Evolutionary conservation across 1,140 invertebrate genomes (phyloP).

Genomic region (Globodera ellingtonae): DNA sequence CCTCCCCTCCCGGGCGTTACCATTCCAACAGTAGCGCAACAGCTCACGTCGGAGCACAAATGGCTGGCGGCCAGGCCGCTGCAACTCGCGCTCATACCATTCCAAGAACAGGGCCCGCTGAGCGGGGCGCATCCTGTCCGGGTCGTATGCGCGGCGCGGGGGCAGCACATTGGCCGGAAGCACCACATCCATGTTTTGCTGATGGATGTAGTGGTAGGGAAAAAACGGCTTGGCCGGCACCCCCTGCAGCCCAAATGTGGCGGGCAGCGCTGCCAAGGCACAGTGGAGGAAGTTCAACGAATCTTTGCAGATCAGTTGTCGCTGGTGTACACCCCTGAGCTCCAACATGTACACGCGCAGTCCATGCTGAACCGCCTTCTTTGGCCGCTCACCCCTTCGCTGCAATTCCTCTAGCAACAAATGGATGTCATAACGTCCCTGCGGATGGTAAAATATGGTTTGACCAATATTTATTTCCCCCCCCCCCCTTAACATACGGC

Average conservation of each 20-base stretch:
- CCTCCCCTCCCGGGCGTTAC: neutral
- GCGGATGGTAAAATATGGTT: too few species aligned
- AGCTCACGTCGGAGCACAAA: constrained; percentile 14
- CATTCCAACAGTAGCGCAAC: neutral
- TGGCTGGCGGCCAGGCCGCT: neutral
- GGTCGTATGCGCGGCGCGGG: neutral
- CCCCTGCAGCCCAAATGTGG: constrained; percentile 7
- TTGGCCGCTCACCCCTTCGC: neutral
- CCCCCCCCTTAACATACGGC: neutral
- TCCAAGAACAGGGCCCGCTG: neutral
- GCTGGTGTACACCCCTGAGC: neutral
- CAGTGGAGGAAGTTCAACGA: constrained; percentile 20
- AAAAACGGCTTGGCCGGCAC: constrained; percentile 14
- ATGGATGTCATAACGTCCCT: neutral
- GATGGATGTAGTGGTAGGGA: neutral
- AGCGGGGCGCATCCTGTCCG: neutral
- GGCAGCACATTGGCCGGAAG: neutral
- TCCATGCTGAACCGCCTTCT: neutral
- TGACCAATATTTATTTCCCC: too few species aligned
- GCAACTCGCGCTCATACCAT: neutral
- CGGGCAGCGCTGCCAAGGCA: constrained; percentile 13
- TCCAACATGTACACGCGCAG: neutral
- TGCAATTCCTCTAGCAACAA: neutral
- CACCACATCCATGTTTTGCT: neutral
- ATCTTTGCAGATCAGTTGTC: constrained; percentile 21